phyloP scores from a whole-genome alignment of 2,797 vertebrate species.

The Mico argentatus region DNA sequence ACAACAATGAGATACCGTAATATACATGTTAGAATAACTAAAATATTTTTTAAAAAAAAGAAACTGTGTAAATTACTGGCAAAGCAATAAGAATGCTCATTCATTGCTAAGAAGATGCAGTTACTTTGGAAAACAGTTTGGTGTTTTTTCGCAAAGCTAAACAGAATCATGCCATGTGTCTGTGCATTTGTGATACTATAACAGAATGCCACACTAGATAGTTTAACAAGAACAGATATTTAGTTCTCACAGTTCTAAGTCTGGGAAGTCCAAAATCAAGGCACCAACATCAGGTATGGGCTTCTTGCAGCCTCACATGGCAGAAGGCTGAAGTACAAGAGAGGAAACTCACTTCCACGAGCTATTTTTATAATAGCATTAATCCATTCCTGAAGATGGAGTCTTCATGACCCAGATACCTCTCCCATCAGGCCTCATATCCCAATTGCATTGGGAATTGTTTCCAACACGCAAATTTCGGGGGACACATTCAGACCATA shows the following conservation, averaged over 20 bases:
- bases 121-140: neutral
- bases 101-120: neutral
- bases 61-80: too few species aligned
- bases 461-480: neutral
- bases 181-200: neutral
- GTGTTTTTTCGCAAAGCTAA: neutral
- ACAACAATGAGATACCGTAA: neutral
- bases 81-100: neutral
- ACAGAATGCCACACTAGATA: neutral
- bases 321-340: neutral
- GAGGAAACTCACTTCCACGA: neutral
- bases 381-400: neutral
- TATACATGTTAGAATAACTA: neutral
- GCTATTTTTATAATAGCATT: neutral
- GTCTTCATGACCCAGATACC: neutral
- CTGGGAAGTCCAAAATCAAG: neutral
- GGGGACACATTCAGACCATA: neutral
- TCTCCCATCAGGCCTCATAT: neutral
- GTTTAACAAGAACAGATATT: neutral
- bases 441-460: neutral
- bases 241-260: neutral
- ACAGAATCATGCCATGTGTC: neutral
- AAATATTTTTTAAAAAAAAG: neutral
- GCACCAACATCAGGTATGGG: neutral
- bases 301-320: neutral